A percentile compares a stretch with the other conserved stretches of the same genome.
phyloP scores from a whole-genome alignment of 2,888 invertebrate genomes.

The Cephus spinipes region DNA sequence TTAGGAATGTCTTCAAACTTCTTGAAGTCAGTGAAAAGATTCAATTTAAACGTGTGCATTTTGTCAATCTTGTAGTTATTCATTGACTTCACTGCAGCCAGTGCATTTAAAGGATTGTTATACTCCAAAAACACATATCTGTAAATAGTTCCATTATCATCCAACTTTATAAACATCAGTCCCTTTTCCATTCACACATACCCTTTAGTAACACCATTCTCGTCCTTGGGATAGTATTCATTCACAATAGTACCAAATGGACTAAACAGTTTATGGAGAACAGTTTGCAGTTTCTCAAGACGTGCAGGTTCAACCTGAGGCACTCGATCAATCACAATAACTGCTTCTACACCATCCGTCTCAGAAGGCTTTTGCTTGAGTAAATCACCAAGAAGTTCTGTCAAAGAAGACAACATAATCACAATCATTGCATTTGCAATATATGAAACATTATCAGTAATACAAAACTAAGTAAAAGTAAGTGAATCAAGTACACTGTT shows the following conservation, averaged over 20 bases:
- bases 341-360: conserved; percentile 95
- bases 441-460: background rate
- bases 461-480: background rate
- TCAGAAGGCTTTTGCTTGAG: conserved; percentile 91
- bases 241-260: conserved; percentile 90
- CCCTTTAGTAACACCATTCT: conserved; percentile 89
- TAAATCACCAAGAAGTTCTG: conserved; percentile 94
- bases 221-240: conserved; percentile 87
- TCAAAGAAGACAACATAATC: conserved; percentile 24
- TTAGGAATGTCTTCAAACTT: conserved; percentile 93
- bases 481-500: background rate
- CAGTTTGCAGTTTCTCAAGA: conserved; percentile 90
- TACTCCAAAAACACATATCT: conserved; percentile 94
- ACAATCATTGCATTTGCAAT: background rate
- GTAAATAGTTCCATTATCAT: conserved; percentile 21
- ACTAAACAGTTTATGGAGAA: conserved; percentile 90
- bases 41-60: conserved; percentile 92
- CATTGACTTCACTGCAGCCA: conserved; percentile 87
- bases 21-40: conserved; percentile 94
- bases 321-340: conserved; percentile 95
- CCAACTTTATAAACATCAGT: background rate
- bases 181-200: conserved; percentile 47
- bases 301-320: conserved; percentile 94
- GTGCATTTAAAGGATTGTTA: conserved; percentile 83
- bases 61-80: conserved; percentile 97